These are phyloP conservation scores for Caradrina clavipalpis DNA, from an alignment of 2,888 invertebrate genomes.

Conservation along the genomic window DNA sequence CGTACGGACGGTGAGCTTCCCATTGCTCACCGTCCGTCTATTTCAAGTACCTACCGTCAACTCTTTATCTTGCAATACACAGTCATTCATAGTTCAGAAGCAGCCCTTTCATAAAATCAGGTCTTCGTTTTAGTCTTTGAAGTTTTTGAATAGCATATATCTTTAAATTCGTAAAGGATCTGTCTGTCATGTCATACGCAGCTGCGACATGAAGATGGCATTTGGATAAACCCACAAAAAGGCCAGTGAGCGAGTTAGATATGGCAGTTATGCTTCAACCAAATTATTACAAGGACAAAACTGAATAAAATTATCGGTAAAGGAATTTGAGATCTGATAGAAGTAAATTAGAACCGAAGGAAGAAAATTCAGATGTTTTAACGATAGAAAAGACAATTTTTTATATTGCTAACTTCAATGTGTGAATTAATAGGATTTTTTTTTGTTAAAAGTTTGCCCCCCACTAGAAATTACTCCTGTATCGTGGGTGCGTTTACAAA, in stretches of 20 bases:
- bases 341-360: conserved; percentile 6
- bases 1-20: no score
- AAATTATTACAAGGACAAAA: conserved; percentile 16
- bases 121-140: neutral
- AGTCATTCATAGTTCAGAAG: no score
- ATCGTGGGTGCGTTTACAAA: no score
- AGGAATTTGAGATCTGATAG: conserved; percentile 17
- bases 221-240: conserved; percentile 39
- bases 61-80: no score
- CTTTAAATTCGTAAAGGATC: conserved; percentile 8
- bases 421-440: no score
- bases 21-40: no score
- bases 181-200: conserved; percentile 23
- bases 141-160: conserved; percentile 23
- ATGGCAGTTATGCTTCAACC: neutral
- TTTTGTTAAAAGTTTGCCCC: no score
- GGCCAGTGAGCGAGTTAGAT: conserved; percentile 32
- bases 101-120: neutral
- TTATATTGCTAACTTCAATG: neutral
- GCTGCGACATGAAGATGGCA: conserved; percentile 41
- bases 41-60: no score
- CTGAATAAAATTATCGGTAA: conserved; percentile 35
- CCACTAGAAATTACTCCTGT: no score
- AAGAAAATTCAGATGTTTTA: neutral
- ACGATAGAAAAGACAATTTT: neutral